Evolutionary conservation across 2,888 invertebrate species (phyloP), one percentile per base, ranked within the genome.

Genomic region (Lumbricus terrestris): DNA sequence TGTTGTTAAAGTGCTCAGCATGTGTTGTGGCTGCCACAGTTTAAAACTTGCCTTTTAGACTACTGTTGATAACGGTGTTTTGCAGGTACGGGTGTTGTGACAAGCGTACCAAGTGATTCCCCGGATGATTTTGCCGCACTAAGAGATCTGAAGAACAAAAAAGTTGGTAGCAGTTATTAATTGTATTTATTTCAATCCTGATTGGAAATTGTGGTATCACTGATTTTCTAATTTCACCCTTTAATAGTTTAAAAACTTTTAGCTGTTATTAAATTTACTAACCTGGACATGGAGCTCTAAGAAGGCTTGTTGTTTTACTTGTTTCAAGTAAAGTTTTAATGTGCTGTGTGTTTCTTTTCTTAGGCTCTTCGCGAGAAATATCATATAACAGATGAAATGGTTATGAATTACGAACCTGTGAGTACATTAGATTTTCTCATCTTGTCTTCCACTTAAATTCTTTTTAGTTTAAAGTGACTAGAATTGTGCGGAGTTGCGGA

Each of bases 41-140:
- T 69, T n/a, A 69, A 29, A 69, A n/a, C 18, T n/a, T 29, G 69
- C 1, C 11, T 69, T n/a, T 69, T n/a, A 69, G n/a, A 69, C 29
- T 69, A 8, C 69, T 4, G 29, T 69, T 69, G 29, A 8, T 69
- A 69, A 69, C n/a, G n/a, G n/a, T 69, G n/a, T 82, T 69, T 3
- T 37, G 16, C 92, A 95, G 95, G 99, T 33, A 99, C 99, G 0
- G 99, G 99, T 5, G 96, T 99, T 69, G 99, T 99, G 0, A 98
- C 98, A 0, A 98, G 98, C 93, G 99, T 99, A 0, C 99, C 99
- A 0, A 99, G 99, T 0, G 99, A 99, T 95, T 97, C 99, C 0
- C 99, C 99, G 0, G 99, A 99, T 95, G 99, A 99, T 95, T 99
- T 97, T 95, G 99, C 99, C 0, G 99, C 99, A 15, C 96, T 99